These are phyloP conservation scores for Polyommatus icarus DNA, from an alignment of 2,888 invertebrate genomes.

Conservation along the genomic window DNA sequence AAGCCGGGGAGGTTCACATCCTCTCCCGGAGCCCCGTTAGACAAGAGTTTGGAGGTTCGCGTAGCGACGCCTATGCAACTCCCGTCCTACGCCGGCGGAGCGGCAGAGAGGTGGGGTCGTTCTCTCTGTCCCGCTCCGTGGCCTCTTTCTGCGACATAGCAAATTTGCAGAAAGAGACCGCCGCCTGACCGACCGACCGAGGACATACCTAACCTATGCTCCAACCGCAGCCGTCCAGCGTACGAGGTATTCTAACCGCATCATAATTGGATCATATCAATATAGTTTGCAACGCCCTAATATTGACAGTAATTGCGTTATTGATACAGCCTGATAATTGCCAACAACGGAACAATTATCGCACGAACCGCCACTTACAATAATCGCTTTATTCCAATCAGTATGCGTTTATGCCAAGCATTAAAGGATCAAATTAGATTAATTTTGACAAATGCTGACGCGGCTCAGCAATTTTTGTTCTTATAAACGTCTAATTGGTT, in stretches of 20 bases:
- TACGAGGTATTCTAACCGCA: neutral
- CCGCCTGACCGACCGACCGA: no score
- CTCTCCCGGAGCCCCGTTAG: no score
- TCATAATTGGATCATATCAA: neutral
- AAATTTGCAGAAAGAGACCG: no score
- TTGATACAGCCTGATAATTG: conserved; percentile 30
- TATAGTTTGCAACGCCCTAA: neutral
- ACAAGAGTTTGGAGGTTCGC: no score
- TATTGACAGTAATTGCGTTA: conserved; percentile 24
- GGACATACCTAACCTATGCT: no score
- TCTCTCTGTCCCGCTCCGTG: no score
- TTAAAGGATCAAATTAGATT: conserved; percentile 8
- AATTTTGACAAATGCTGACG: conserved; percentile 19
- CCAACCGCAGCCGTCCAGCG: no score
- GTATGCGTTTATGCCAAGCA: conserved; percentile 4
- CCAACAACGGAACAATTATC: conserved; percentile 22
- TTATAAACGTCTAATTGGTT: neutral
- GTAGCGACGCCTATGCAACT: no score
- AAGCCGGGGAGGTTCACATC: no score
- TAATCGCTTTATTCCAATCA: neutral
- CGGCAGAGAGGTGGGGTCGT: no score
- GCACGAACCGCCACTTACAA: conserved; percentile 9
- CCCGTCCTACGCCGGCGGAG: no score
- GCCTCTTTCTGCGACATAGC: no score
- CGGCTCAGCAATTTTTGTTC: neutral